Percentiles rank a stretch among this genome's conserved stretches.
These are phyloP conservation scores for Lampris incognitus DNA, from an alignment of 2,113 vertebrate species.

Conservation along the genomic window DNA sequence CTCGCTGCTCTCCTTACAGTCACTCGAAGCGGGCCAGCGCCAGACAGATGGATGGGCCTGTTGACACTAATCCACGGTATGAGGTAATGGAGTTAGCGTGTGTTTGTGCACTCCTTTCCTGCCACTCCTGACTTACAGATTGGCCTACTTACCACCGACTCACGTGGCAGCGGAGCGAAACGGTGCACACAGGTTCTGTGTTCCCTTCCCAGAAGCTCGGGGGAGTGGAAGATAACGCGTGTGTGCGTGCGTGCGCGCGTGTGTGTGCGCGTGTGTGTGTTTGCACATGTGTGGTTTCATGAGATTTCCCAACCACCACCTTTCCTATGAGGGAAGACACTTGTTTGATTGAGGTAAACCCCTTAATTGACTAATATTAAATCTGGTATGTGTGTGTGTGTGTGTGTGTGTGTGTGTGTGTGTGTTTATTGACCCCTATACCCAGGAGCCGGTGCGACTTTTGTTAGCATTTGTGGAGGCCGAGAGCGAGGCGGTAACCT, in stretches of 20 bases:
- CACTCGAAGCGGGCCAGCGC: constrained; percentile 50
- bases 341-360: constrained; percentile 40
- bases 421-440: not conserved
- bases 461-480: constrained; percentile 19
- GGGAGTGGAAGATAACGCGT: not conserved
- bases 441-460: constrained; percentile 17
- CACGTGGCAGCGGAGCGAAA: constrained; percentile 67
- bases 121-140: constrained; percentile 77
- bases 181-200: constrained; percentile 13
- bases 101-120: constrained; percentile 67
- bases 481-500: not conserved
- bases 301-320: not conserved
- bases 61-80: constrained; percentile 76
- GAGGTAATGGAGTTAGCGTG: constrained; percentile 77
- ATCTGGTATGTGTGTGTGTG: constrained; percentile 4
- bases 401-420: not conserved
- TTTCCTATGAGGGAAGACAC: constrained; percentile 1
- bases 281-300: not conserved
- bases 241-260: constrained; percentile 12
- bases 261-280: not conserved
- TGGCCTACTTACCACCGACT: constrained; percentile 75
- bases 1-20: constrained; percentile 44
- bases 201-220: constrained; percentile 52
- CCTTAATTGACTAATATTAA: constrained; percentile 46
- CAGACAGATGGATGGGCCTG: constrained; percentile 70